phyloP scores from a whole-genome alignment of 2,888 invertebrate genomes.

The Julus scanicus region DNA sequence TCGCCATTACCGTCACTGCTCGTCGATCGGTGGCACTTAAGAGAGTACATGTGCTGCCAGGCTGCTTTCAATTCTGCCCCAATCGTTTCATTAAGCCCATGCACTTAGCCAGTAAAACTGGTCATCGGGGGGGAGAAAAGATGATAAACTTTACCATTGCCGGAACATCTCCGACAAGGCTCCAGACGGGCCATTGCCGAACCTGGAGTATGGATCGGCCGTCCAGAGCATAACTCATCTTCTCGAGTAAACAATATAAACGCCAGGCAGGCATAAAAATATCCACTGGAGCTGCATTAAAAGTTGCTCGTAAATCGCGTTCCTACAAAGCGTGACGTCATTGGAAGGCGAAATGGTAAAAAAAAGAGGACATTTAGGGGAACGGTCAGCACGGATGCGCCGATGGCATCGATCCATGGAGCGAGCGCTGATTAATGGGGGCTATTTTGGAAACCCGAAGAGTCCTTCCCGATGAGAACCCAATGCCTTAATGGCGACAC shows the following conservation, averaged over 20 bases:
- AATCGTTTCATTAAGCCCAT: slow-evolving; percentile 21
- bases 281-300: neutral
- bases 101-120: neutral
- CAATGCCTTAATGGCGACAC: neutral
- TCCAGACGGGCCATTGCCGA: neutral
- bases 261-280: slow-evolving; percentile 20
- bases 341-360: neutral
- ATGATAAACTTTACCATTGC: no score
- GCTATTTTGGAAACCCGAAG: neutral
- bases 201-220: neutral
- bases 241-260: slow-evolving; percentile 21
- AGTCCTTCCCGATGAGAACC: neutral
- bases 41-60: neutral
- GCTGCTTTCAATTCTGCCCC: slow-evolving; percentile 1
- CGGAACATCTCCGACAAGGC: neutral
- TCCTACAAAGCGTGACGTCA: neutral
- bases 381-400: neutral
- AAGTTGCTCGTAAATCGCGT: neutral
- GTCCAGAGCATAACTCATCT: neutral
- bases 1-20: neutral
- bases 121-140: neutral
- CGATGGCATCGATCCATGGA: slow-evolving; percentile 20
- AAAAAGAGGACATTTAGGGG: neutral
- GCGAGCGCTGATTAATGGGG: slow-evolving; percentile 3
- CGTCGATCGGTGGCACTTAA: slow-evolving; percentile 26